Evolutionary conservation across 2,888 invertebrate species (phyloP), one percentile per base, ranked within the genome.

Genomic region (Watsonalla cultraria): DNA sequence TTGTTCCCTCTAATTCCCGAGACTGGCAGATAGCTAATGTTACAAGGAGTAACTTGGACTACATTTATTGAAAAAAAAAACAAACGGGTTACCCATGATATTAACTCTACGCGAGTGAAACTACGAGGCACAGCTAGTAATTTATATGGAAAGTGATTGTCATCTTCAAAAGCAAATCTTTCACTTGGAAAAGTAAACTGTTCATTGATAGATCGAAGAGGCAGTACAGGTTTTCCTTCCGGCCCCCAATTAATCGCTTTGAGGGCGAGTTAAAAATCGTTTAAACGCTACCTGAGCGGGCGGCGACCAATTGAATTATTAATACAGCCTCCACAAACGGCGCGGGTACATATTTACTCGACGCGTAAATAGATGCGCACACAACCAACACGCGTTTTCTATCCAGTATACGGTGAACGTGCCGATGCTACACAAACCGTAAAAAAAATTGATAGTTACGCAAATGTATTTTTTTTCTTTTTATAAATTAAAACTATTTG

Each of bases 301-400:
- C 81, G 70, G 70, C 81, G 74, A 80, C 86, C 88, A 86, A 90
- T 90, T 90, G 90, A 90, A 90, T 90, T 90, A 90, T 90, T 90
- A 90, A 90, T 90, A 88, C 87, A 87, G 86, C 86, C 90, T 89
- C 89, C 87, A 82, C 88, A 87, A 88, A 87, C 88, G 85, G 81
- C 83, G 80, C 82, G 81, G 78, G 87, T 87, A 90, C 89, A 90
- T 90, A 90, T 90, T 90, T 90, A 90, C 90, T 80, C 88, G 86
- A 72, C 83, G 72, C 87, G 90, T 90, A 90, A 90, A 90, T 90
- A 90, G 90, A 90, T 90, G 89, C 89, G 90, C 90, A 90, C 88
- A 90, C 89, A 90, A 73, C 82, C 82, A 86, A 87, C 88, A 90
- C 88, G 89, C 90, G 90, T 82, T 82, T 84, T 86, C 70, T 72